A percentile compares a stretch with the other conserved stretches of the same genome.
Conservation (phyloP, 2,113 vertebrate genomes). For the Amblyornis subalaris region DNA sequence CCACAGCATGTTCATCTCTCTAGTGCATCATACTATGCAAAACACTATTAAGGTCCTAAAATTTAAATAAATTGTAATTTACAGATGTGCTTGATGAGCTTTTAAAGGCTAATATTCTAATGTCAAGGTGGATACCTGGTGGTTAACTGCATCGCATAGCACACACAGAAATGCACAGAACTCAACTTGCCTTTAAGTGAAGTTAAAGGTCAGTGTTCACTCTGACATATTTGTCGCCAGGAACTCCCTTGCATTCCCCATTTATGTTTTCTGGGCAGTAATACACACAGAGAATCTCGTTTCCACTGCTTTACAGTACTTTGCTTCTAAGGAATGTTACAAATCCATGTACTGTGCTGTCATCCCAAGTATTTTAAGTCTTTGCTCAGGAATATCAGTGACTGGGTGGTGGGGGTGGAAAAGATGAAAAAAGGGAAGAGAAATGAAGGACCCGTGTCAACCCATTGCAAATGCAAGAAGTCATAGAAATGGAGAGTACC, state of each 20-base stretch:
- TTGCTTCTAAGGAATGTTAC: conserved; percentile 1
- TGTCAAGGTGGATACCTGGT: background rate
- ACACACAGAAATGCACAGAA: background rate
- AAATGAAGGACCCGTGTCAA: background rate
- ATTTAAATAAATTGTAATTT: background rate
- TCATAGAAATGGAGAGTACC: background rate
- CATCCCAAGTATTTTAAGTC: background rate
- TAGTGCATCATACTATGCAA: background rate
- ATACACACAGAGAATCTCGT: background rate
- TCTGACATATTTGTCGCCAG: background rate
- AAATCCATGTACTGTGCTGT: background rate
- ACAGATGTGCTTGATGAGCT: background rate
- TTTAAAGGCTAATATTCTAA: background rate
- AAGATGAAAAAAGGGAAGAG: background rate
- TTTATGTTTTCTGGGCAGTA: background rate
- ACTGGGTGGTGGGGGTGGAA: background rate
- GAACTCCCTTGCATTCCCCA: background rate
- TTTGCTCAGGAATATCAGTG: background rate
- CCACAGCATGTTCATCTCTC: background rate
- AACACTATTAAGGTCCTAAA: background rate
- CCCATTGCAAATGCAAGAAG: background rate
- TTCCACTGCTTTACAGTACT: background rate
- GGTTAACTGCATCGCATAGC: background rate
- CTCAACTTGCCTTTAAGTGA: background rate
- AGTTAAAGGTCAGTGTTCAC: background rate